Evolutionary conservation across 2,113 vertebrate genomes (phyloP), one percentile per base, ranked within the genome.

Genomic region (Stegostoma tigrinum): DNA sequence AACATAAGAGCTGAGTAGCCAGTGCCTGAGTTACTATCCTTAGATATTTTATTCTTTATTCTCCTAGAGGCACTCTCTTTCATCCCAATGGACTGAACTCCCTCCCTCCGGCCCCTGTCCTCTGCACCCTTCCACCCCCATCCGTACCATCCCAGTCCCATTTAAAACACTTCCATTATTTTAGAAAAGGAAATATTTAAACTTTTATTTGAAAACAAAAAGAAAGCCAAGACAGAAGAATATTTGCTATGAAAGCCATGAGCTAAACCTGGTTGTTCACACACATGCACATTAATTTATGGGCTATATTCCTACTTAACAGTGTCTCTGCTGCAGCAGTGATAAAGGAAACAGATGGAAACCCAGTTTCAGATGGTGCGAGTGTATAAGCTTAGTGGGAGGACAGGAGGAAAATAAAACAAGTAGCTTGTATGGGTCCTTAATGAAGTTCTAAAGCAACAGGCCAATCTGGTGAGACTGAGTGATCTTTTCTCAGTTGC

Each of bases 371-470:
- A 55, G 52, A 61, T 66, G 89, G 89, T 66, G n/a, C 17, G 23
- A 38, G 89, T 66, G 61, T 38, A n/a, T 61, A 38, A 66, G 34
- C 30, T 93, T n/a, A 21, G 34, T 93, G 61, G 89, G 89, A n/a
- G 61, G 61, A 93, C 61, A 19, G 27, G 89, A 66, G 89, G 89
- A 38, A 93, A 66, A 66, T 38, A 93, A 93, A 66, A 23, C 61
- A 21, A 66, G 38, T 66, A n/a, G 64, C n/a, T 66, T 91, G 87
- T 52, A 55, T 91, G 52, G 87, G 87, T 34, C 30, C 8, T 64
- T 67, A 93, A 93, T 93, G 89, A 93, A 93, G 34, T 38, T 67
- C 61, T 66, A 93, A 66, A 93, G 61, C 89, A 34, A 64, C 89
- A 42, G n/a, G 89, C 89, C 34, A 93, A 93, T 93, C 89, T 93